A percentile compares a stretch with the other conserved stretches of the same genome.
Conservation (phyloP, 2,888 invertebrate species). For the Sarcophaga caerulescens region DNA sequence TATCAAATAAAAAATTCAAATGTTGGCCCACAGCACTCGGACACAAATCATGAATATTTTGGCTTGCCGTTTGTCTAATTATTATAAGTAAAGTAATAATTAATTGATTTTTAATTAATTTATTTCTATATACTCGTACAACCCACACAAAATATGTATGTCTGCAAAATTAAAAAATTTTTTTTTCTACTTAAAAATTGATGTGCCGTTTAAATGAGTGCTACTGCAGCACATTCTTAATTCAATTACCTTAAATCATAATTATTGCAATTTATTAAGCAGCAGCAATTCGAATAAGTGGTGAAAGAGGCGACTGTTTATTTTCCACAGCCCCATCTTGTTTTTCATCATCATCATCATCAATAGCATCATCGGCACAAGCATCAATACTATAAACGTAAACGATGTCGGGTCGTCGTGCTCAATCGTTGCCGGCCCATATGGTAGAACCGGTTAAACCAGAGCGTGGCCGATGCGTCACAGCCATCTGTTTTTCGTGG, state of each 20-base stretch:
- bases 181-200: constrained; percentile 20
- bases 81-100: constrained; percentile 27
- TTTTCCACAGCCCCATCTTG: not conserved
- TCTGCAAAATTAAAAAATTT: not conserved
- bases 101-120: constrained; percentile 53
- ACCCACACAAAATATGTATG: constrained; percentile 12
- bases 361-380: not conserved
- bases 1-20: not conserved
- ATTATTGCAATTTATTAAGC: not conserved
- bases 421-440: constrained; percentile 78
- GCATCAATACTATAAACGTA: not conserved
- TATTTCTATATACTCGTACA: not conserved
- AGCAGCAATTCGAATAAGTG: not conserved
- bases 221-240: not conserved
- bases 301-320: constrained; percentile 1
- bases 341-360: constrained; percentile 13
- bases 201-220: not conserved
- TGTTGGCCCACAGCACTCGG: not conserved
- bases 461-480: constrained; percentile 78
- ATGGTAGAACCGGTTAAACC: constrained; percentile 77
- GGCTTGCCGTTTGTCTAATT: constrained; percentile 1
- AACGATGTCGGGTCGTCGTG: constrained; percentile 77
- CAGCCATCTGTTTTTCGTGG: constrained; percentile 83
- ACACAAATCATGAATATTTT: constrained; percentile 15
- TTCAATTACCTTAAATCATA: not conserved